phyloP scores from a whole-genome alignment of 2,888 invertebrate genomes.

The Noctua janthina region DNA sequence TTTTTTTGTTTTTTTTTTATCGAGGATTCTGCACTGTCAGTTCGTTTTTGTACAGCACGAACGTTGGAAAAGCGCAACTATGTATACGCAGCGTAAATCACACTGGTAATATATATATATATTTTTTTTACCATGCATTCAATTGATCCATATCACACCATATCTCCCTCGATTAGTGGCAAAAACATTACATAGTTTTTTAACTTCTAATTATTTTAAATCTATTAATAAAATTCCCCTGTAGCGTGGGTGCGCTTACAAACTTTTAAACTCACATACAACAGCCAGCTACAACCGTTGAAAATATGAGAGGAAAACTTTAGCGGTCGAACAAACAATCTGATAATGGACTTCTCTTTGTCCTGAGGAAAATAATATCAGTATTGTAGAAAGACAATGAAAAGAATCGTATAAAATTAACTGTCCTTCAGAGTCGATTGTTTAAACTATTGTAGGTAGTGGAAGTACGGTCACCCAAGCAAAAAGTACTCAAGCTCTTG shows the following conservation, averaged over 20 bases:
- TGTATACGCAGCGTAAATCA: neutral
- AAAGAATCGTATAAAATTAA: neutral
- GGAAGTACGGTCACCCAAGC: neutral
- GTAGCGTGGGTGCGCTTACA: no score
- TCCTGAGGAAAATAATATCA: neutral
- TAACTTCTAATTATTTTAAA: no score
- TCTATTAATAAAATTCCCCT: no score
- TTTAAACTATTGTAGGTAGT: neutral
- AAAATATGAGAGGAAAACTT: neutral
- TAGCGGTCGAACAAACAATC: neutral
- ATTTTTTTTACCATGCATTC: no score
- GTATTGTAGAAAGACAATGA: neutral
- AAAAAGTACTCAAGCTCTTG: neutral
- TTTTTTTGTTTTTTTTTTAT: no score
- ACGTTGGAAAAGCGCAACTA: neutral
- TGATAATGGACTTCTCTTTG: neutral
- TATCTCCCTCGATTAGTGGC: no score
- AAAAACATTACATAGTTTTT: no score
- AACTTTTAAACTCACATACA: no score
- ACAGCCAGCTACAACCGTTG: neutral
- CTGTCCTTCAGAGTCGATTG: neutral
- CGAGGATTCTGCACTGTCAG: neutral
- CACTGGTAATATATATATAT: neutral
- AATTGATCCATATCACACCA: no score
- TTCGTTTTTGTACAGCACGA: neutral